A percentile compares a stretch with the other conserved stretches of the same genome.
These are phyloP conservation scores for Lethrus apterus DNA, from an alignment of 1,140 invertebrate genomes.

Conservation along the genomic window DNA sequence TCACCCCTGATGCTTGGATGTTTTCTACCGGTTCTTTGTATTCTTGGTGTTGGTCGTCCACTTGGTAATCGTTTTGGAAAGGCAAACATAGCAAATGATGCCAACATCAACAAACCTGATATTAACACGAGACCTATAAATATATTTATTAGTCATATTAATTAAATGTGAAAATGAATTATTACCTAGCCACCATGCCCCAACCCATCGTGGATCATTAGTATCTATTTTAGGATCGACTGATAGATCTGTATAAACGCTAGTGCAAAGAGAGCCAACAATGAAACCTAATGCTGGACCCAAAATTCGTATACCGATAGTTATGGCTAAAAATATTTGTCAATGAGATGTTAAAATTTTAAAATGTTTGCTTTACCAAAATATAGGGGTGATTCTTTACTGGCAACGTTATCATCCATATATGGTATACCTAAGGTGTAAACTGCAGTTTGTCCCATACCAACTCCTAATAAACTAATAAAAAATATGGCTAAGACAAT, in stretches of 20 bases:
- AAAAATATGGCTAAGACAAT: conserved; percentile 81
- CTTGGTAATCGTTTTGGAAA: conserved; percentile 66
- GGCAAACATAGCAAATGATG: conserved; percentile 79
- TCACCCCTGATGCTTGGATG: conserved; percentile 51
- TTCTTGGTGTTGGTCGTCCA: conserved; percentile 42
- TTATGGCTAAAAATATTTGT: conserved; percentile 61
- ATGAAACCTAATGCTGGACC: conserved; percentile 87
- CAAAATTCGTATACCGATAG: conserved; percentile 83
- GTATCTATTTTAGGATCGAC: conserved; percentile 67
- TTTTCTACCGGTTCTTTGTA: conserved; percentile 42
- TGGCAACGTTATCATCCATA: conserved; percentile 89
- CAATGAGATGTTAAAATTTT: background rate
- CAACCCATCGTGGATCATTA: conserved; percentile 83
- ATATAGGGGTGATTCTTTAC: conserved; percentile 86
- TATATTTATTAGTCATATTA: no score
- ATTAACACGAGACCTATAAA: conserved; percentile 68
- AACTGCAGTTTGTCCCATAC: conserved; percentile 88
- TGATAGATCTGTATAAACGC: conserved; percentile 75
- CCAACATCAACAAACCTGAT: conserved; percentile 66
- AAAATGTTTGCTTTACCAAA: conserved; percentile 58
- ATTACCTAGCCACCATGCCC: conserved; percentile 87
- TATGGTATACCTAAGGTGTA: conserved; percentile 90
- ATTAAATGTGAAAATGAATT: no score
- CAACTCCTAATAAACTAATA: conserved; percentile 78
- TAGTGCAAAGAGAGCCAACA: conserved; percentile 82